A percentile compares a stretch with the other conserved stretches of the same genome.
phyloP scores from a whole-genome alignment of 2,113 vertebrate species.

The Seriola quinqueradiata region DNA sequence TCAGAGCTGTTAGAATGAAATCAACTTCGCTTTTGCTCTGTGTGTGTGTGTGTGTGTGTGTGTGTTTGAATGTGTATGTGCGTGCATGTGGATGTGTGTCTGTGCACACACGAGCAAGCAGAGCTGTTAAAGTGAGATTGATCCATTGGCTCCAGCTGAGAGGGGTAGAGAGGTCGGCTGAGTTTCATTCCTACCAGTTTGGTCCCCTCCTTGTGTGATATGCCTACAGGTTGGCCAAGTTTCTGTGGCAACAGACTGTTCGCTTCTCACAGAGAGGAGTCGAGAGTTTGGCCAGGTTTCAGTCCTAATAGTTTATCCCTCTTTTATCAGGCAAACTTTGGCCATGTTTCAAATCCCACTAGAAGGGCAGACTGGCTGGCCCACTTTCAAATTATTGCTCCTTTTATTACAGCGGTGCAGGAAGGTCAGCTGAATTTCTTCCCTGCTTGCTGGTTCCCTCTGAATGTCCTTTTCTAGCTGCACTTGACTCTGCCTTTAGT shows the following conservation, averaged over 20 bases:
- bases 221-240: slow-evolving; percentile 46
- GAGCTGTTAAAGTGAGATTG: slow-evolving; percentile 74
- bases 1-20: slow-evolving; percentile 58
- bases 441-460: not conserved
- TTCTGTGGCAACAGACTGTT: slow-evolving; percentile 21
- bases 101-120: slow-evolving; percentile 22
- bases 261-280: slow-evolving; percentile 14
- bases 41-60: not conserved
- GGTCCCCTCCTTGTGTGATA: slow-evolving; percentile 27
- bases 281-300: slow-evolving; percentile 33
- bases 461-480: not conserved
- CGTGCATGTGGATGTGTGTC: slow-evolving; percentile 7
- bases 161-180: slow-evolving; percentile 47
- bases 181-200: slow-evolving; percentile 47
- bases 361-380: slow-evolving; percentile 31
- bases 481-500: slow-evolving; percentile 17
- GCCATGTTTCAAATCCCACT: slow-evolving; percentile 26
- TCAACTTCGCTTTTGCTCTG: slow-evolving; percentile 44
- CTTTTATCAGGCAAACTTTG: slow-evolving; percentile 51
- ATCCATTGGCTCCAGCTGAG: slow-evolving; percentile 71
- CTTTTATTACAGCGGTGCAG: slow-evolving; percentile 20
- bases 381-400: slow-evolving; percentile 36
- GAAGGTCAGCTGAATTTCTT: slow-evolving; percentile 1
- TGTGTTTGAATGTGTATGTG: slow-evolving; percentile 5
- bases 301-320: slow-evolving; percentile 50